phyloP scores from a whole-genome alignment of 2,113 vertebrate species.

The Cheirogaleus medius region DNA sequence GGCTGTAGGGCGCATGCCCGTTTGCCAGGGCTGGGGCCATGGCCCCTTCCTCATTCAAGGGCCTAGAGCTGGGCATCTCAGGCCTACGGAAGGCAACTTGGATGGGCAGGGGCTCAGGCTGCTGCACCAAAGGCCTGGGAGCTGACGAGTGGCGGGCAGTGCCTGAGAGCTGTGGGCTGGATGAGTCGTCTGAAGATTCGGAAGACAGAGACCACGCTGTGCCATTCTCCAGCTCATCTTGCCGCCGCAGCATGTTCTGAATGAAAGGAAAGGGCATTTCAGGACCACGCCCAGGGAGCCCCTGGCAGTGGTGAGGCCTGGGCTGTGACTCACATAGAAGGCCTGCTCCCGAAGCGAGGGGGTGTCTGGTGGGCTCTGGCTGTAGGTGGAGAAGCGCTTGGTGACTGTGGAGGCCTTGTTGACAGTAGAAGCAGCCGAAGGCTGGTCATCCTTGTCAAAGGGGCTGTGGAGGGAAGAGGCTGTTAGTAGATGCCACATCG shows the following conservation, averaged over 20 bases:
- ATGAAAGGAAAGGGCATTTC: background rate
- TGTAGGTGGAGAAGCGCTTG: constrained; percentile 96
- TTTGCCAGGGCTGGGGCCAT: constrained; percentile 80
- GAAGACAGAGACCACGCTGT: constrained; percentile 96
- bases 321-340: constrained; percentile 93
- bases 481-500: background rate
- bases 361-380: constrained; percentile 95
- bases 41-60: constrained; percentile 61
- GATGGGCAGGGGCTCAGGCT: constrained; percentile 84
- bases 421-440: constrained; percentile 89
- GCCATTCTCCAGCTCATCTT: constrained; percentile 94
- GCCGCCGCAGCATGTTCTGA: constrained; percentile 94
- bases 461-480: constrained; percentile 84
- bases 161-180: constrained; percentile 92
- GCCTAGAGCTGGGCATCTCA: constrained; percentile 75
- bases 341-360: constrained; percentile 96
- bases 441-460: constrained; percentile 96
- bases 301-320: background rate
- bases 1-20: constrained; percentile 87
- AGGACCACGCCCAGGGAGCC: background rate
- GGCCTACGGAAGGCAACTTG: constrained; percentile 91
- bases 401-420: constrained; percentile 93
- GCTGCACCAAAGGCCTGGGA: constrained; percentile 88
- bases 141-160: constrained; percentile 83
- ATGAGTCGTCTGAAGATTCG: constrained; percentile 95